Conservation (phyloP, 2,888 invertebrate genomes). For the Pemphredon lugubris region DNA sequence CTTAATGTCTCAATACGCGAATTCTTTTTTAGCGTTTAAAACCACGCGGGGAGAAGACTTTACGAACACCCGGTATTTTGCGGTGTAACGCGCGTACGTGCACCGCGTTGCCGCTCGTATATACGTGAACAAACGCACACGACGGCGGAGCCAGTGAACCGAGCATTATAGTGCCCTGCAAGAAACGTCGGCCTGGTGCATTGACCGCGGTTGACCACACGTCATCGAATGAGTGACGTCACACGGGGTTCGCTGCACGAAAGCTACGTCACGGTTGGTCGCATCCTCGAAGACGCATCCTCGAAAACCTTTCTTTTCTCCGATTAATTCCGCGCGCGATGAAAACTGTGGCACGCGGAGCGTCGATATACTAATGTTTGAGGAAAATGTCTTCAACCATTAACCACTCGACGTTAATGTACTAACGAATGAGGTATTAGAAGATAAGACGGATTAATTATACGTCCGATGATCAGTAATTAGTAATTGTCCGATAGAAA, state of each 20-base stretch:
- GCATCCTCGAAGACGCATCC: slow-evolving; percentile 54
- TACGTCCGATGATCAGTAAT: no score
- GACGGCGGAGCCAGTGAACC: slow-evolving; percentile 67
- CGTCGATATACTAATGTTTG: neutral
- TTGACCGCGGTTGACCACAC: slow-evolving; percentile 81
- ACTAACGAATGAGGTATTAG: no score
- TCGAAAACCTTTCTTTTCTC: slow-evolving; percentile 44
- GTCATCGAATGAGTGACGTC: slow-evolving; percentile 81
- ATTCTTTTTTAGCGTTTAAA: neutral
- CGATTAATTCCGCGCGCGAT: neutral
- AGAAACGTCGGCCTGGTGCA: slow-evolving; percentile 78
- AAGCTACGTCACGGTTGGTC: slow-evolving; percentile 71
- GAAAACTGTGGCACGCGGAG: neutral
- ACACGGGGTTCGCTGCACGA: slow-evolving; percentile 64
- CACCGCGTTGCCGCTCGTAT: slow-evolving; percentile 54
- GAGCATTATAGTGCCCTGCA: slow-evolving; percentile 74
- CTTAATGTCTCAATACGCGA: slow-evolving; percentile 1
- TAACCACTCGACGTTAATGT: no score
- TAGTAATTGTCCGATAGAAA: no score
- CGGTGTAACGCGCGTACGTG: slow-evolving; percentile 68
- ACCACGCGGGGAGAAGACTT: slow-evolving; percentile 15
- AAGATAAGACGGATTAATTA: no score
- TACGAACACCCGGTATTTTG: slow-evolving; percentile 69
- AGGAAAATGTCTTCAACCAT: no score
- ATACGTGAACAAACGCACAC: slow-evolving; percentile 64